Conservation (phyloP, 2,797 vertebrate genomes). For the Dallia pectoralis region DNA sequence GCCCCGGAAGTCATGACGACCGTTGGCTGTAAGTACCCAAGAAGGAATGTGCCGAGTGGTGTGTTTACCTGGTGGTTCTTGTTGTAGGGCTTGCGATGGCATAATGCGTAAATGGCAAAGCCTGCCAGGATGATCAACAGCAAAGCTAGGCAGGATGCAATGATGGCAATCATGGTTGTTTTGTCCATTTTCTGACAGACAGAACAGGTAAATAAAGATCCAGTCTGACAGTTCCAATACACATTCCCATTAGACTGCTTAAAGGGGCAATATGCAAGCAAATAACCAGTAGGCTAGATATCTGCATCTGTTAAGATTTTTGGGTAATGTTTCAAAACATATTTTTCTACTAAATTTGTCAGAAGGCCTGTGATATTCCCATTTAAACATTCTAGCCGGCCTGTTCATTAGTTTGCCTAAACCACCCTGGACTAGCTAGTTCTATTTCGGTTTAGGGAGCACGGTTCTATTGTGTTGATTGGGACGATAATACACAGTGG, state of each 20-base stretch:
- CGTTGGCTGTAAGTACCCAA: not conserved
- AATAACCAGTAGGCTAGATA: too few species aligned
- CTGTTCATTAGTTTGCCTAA: too few species aligned
- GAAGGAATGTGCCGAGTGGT: not conserved
- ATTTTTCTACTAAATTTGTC: too few species aligned
- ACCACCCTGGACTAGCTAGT: too few species aligned
- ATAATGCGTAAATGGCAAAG: constrained; percentile 61
- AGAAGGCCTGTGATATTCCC: too few species aligned
- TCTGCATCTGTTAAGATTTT: too few species aligned
- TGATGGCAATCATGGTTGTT: constrained; percentile 67
- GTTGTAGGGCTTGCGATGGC: constrained; percentile 67
- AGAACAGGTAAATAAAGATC: not conserved
- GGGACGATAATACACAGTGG: not conserved
- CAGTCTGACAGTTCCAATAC: not conserved
- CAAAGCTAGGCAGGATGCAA: constrained; percentile 71
- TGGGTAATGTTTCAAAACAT: too few species aligned
- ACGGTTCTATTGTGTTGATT: too few species aligned
- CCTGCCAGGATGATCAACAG: constrained; percentile 71
- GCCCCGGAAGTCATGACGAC: not conserved
- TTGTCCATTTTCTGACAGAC: constrained; percentile 46
- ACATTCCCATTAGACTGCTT: not conserved
- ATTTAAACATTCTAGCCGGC: too few species aligned
- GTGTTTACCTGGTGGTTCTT: constrained; percentile 61
- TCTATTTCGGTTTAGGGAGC: too few species aligned
- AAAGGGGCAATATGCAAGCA: too few species aligned